Evolutionary conservation across 2,113 vertebrate genomes (phyloP).

Genomic region (Megalops atlanticus): DNA sequence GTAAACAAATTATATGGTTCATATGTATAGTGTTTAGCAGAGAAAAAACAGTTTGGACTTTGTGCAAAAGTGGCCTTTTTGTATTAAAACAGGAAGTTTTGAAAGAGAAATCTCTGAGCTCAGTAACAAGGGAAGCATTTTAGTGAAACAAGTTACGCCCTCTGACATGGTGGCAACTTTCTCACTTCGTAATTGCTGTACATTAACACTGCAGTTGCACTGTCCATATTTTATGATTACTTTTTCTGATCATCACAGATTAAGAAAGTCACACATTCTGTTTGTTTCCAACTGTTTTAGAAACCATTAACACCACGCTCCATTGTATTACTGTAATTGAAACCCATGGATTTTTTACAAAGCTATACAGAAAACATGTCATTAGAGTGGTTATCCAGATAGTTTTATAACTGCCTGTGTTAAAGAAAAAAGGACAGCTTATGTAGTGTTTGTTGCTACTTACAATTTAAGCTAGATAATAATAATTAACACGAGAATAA

Average conservation of each 20-base stretch:
- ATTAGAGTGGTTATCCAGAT: background rate
- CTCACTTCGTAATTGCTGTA: no score
- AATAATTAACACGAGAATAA: background rate
- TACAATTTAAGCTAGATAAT: constrained; percentile 14
- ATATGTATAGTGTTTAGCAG: background rate
- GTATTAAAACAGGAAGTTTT: constrained; percentile 25
- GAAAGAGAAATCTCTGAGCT: background rate
- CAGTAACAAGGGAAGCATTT: background rate
- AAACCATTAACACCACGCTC: no score
- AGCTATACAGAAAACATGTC: constrained; percentile 24
- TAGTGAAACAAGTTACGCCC: background rate
- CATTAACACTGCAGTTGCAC: background rate
- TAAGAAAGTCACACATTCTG: background rate
- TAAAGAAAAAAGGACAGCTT: background rate
- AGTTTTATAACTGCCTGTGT: background rate
- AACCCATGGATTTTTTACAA: background rate
- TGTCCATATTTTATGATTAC: background rate
- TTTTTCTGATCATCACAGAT: background rate
- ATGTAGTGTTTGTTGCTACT: background rate
- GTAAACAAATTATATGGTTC: background rate
- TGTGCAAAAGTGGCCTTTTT: background rate
- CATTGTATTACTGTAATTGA: background rate
- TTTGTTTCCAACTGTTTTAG: background rate
- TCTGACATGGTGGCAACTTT: background rate
- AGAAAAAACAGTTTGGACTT: background rate